Percentiles rank a stretch among this genome's conserved stretches.
Evolutionary conservation across 2,113 vertebrate genomes (phyloP).

Genomic region (Percina caprodes): DNA sequence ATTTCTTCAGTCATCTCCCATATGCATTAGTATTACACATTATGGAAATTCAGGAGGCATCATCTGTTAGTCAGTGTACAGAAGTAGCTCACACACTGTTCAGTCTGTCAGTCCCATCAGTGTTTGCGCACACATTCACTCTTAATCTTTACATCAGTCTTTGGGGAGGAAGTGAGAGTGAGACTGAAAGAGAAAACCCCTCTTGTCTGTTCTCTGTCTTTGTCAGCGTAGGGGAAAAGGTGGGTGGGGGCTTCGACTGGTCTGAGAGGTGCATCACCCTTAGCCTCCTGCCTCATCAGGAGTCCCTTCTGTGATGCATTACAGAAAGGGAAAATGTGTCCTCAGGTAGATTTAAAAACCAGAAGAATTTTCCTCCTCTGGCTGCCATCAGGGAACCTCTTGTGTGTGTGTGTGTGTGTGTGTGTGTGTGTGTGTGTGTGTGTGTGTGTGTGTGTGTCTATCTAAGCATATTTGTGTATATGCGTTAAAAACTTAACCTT

Average conservation of each 20-base stretch:
- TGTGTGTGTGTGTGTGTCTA: constrained; percentile 27
- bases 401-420: constrained; percentile 16
- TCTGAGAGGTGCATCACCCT: constrained; percentile 55
- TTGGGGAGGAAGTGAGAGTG: constrained; percentile 69
- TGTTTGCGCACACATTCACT: constrained; percentile 7
- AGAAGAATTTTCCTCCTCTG: constrained; percentile 50
- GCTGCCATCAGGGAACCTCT: constrained; percentile 33
- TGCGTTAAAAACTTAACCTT: background rate
- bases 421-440: background rate
- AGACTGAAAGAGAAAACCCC: constrained; percentile 75
- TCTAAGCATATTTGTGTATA: constrained; percentile 11
- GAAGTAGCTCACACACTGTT: background rate
- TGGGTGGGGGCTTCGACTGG: constrained; percentile 73
- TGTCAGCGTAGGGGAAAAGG: constrained; percentile 78
- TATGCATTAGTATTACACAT: constrained; percentile 7
- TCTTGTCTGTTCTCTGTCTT: constrained; percentile 47
- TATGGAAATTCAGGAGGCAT: constrained; percentile 34
- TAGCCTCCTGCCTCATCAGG: constrained; percentile 50
- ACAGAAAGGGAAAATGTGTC: constrained; percentile 62
- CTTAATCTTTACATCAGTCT: constrained; percentile 38
- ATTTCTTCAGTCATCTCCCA: constrained; percentile 3
- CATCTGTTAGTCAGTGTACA: constrained; percentile 34
- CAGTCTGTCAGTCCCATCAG: constrained; percentile 11
- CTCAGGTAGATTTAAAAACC: constrained; percentile 55
- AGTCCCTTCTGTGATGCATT: constrained; percentile 56